Base-by-base conservation (phyloP, 1,140 invertebrate genomes). In the Xylocopa sonorina region DNA sequence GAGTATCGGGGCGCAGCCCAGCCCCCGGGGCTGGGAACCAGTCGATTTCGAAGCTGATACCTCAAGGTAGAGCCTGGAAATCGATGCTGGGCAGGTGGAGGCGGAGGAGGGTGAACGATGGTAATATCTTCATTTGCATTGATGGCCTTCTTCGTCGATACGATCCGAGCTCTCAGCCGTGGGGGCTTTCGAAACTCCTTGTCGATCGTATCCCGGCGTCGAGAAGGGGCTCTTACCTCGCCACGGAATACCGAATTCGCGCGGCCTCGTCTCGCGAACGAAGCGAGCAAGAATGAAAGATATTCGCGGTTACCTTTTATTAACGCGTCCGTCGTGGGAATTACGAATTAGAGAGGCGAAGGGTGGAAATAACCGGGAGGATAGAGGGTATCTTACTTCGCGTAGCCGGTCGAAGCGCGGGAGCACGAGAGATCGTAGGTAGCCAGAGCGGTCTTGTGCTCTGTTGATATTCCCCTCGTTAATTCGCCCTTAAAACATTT, bases 81-180 rank as follows among this genome's bases (percentile, higher is more conserved):
- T 84, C 81, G 76, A 74, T 57, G 29, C 38, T 48, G 69, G n/a
- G 55, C 43, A 79, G 73, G 58, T 51, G 18, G 74, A 34, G 60
- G 21, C 71, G 68, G 50, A 80, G 60, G 48, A 38, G 16, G 60
- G 69, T 43, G 76, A 53, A 67, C 63, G 72, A 67, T 78, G 76
- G 64, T 88, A 88, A 89, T 88, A 88, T 89, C 88, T 89, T 89
- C 87, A 89, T 88, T 88, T 89, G 84, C 88, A 88, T 88, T 87
- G 84, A 87, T 88, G 85, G 80, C 71, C 74, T 81, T 72, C 84
- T 79, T 64, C 72, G 84, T 60, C 86, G 86, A 87, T 86, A 84
- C 78, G 71, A 81, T 86, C 60, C 81, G 32, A 27, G 69, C 46
- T 64, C 34, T 68, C n/a, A 48, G 48, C 64, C 67, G 53, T 73